phyloP scores from a whole-genome alignment of 1,140 invertebrate genomes.

The Microplitis mediator region DNA sequence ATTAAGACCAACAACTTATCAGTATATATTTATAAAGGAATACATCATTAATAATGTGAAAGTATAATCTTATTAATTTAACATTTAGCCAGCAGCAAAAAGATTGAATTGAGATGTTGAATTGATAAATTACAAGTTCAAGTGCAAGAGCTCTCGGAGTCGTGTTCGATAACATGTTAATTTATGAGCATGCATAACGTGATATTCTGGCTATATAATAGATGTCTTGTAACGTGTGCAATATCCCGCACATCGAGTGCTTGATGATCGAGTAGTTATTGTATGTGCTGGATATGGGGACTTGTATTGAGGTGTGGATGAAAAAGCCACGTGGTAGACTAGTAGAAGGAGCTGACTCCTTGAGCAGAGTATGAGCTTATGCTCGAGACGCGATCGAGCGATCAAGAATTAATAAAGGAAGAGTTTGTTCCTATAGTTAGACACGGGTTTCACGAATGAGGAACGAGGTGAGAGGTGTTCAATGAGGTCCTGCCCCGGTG shows the following conservation, averaged over 20 bases:
- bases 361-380: too few relatives aligned
- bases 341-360: too few relatives aligned
- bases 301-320: too few relatives aligned
- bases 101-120: slow-evolving; percentile 12
- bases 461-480: background rate
- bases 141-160: slow-evolving; percentile 3
- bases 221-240: background rate
- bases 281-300: too few relatives aligned
- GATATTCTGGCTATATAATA: slow-evolving; percentile 8
- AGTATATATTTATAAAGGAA: background rate
- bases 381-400: too few relatives aligned
- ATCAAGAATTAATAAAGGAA: too few relatives aligned
- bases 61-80: slow-evolving; percentile 1
- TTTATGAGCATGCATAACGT: slow-evolving; percentile 36
- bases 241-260: too few relatives aligned
- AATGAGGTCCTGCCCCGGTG: slow-evolving; percentile 36
- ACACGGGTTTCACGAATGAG: background rate
- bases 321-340: too few relatives aligned
- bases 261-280: too few relatives aligned
- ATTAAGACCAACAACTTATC: too few relatives aligned
- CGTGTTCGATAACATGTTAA: slow-evolving; percentile 55
- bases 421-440: too few relatives aligned
- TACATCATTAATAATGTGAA: slow-evolving; percentile 9
- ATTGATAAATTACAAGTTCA: slow-evolving; percentile 26
- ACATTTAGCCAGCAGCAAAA: slow-evolving; percentile 5